Conservation (phyloP, 2,888 invertebrate species). For the Holacanthella duospinosa region DNA sequence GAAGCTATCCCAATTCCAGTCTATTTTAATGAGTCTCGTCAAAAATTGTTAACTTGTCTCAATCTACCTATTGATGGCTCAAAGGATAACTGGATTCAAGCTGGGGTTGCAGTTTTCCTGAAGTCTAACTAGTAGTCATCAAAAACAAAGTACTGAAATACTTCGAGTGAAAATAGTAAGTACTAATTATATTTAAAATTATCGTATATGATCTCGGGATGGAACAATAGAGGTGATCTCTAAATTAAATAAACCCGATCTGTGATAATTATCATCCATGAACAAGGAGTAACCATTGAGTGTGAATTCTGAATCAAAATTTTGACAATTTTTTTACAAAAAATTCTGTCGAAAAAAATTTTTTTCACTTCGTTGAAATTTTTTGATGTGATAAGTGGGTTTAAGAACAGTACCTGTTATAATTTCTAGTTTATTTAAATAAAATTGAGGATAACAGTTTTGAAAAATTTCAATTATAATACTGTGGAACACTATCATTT, state of each 20-base stretch:
- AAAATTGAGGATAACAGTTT: neutral
- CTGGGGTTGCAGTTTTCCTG: constrained; percentile 54
- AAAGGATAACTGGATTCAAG: constrained; percentile 51
- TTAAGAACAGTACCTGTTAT: neutral
- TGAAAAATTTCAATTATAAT: too few species aligned
- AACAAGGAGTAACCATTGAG: neutral
- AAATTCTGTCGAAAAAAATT: too few species aligned
- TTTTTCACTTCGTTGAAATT: too few species aligned
- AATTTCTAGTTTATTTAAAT: neutral
- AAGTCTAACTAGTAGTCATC: too few species aligned
- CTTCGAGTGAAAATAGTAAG: too few species aligned
- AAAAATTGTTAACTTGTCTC: constrained; percentile 45
- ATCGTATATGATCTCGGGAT: too few species aligned
- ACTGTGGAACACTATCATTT: too few species aligned
- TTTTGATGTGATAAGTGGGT: too few species aligned
- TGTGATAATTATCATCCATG: neutral
- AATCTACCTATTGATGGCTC: constrained; percentile 47
- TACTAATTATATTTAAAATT: too few species aligned
- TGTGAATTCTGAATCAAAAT: neutral
- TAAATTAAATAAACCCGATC: neutral
- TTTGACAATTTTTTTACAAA: neutral
- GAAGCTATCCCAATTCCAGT: constrained; percentile 45
- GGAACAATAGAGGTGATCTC: too few species aligned
- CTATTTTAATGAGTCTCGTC: constrained; percentile 48
- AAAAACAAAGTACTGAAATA: too few species aligned